Conservation (phyloP, 2,888 invertebrate species). For the Ferrisia virgata region DNA sequence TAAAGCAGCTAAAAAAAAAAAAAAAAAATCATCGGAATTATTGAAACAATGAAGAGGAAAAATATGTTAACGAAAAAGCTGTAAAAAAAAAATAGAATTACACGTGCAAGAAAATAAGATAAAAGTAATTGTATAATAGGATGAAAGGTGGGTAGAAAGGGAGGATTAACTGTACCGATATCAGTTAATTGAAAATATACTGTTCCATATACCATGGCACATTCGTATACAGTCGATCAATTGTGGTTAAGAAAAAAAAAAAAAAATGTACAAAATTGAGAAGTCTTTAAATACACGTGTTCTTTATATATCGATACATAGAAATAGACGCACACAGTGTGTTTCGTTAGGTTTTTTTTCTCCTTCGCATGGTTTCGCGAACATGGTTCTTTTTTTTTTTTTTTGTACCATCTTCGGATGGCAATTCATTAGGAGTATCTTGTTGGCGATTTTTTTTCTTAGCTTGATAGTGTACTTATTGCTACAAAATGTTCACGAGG, state of each 20-base stretch:
- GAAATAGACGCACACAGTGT: background rate
- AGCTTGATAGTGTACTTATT: background rate
- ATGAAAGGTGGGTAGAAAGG: background rate
- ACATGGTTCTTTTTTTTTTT: background rate
- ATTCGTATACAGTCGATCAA: too few species aligned
- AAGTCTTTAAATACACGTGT: background rate
- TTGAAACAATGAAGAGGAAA: background rate
- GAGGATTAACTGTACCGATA: background rate
- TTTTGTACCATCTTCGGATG: background rate
- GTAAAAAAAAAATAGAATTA: background rate
- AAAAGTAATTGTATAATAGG: too few species aligned
- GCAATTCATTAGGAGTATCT: constrained; percentile 17
- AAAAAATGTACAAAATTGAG: background rate
- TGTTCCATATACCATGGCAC: too few species aligned
- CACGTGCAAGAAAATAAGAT: background rate
- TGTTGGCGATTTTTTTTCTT: constrained; percentile 1
- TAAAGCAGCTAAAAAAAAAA: too few species aligned
- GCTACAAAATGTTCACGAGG: constrained; percentile 28
- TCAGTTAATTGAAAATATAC: background rate
- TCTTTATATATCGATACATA: background rate
- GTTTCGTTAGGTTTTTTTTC: background rate
- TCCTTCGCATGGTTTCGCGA: background rate
- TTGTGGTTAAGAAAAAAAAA: too few species aligned
- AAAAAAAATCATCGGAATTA: background rate
- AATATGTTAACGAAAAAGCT: too few species aligned